A percentile compares a stretch with the other conserved stretches of the same genome.
Conservation (phyloP, 2,797 vertebrate species). For the Ctenochaetus hawaiiensis region DNA sequence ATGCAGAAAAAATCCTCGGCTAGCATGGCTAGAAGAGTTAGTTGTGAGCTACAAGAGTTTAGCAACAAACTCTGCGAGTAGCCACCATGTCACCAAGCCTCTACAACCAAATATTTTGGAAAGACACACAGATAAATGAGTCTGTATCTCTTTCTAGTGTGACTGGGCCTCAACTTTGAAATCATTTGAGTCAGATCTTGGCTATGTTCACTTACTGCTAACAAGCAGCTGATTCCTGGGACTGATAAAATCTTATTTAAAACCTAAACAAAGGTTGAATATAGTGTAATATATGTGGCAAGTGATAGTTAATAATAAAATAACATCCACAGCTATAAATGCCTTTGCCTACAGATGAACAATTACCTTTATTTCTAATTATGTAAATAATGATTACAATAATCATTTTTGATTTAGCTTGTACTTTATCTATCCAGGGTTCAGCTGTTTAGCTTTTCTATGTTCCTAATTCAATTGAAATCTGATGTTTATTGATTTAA, state of each 20-base stretch:
- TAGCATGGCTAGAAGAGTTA: neutral
- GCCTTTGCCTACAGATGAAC: conserved; percentile 7
- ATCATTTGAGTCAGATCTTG: conserved; percentile 5
- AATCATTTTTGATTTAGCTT: conserved; percentile 41
- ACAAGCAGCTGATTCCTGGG: conserved; percentile 2
- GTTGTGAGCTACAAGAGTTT: neutral
- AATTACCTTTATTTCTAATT: conserved; percentile 39
- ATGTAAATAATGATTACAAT: conserved; percentile 56
- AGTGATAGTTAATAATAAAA: conserved; percentile 12
- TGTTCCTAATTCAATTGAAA: conserved; percentile 51
- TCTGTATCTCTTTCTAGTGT: conserved; percentile 8
- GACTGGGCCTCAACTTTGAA: conserved; percentile 12
- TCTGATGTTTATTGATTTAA: conserved; percentile 54
- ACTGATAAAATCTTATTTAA: conserved; percentile 17
- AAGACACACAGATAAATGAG: neutral
- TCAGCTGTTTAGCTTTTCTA: conserved; percentile 40
- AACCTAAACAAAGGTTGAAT: conserved; percentile 17
- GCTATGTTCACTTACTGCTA: conserved; percentile 9
- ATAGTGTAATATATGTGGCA: neutral
- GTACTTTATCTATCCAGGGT: conserved; percentile 38
- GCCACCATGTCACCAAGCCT: neutral
- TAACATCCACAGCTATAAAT: conserved; percentile 31
- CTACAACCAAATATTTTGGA: neutral
- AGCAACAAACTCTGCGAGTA: neutral
- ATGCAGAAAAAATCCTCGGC: neutral